Evolutionary conservation across 1,140 invertebrate genomes (phyloP).

Genomic region (Charaxes varanes): DNA sequence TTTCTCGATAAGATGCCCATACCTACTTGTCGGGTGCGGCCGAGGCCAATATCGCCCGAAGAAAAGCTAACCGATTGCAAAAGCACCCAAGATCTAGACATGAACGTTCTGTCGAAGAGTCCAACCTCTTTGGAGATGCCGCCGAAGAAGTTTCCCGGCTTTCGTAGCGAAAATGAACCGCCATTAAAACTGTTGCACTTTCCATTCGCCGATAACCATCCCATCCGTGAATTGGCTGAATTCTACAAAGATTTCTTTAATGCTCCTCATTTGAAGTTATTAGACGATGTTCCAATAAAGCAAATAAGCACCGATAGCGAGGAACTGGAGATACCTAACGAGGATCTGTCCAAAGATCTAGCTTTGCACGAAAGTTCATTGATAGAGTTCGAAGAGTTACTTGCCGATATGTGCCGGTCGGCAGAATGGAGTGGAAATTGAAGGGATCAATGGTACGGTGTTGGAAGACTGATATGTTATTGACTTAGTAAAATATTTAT

Average conservation of each 20-base stretch:
- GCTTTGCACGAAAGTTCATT: constrained; percentile 54
- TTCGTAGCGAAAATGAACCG: constrained; percentile 54
- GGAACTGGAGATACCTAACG: constrained; percentile 31
- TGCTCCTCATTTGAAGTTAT: constrained; percentile 55
- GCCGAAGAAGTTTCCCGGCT: constrained; percentile 57
- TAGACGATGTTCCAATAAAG: constrained; percentile 29
- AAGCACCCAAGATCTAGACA: constrained; percentile 51
- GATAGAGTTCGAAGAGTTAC: constrained; percentile 57
- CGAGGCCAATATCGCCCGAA: constrained; percentile 17
- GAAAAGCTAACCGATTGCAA: constrained; percentile 35
- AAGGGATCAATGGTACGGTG: constrained; percentile 23
- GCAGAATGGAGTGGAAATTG: constrained; percentile 58
- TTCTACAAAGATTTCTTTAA: constrained; percentile 70
- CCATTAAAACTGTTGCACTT: constrained; percentile 55
- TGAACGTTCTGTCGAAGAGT: constrained; percentile 41
- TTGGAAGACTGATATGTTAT: constrained; percentile 48
- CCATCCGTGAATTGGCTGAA: constrained; percentile 60
- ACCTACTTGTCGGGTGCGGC: constrained; percentile 32
- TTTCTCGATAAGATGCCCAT: constrained; percentile 53
- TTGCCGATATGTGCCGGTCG: constrained; percentile 61
- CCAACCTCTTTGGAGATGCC: constrained; percentile 58
- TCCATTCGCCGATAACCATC: constrained; percentile 61
- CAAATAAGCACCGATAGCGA: constrained; percentile 28
- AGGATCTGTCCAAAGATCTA: constrained; percentile 56
- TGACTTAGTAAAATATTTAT: constrained; percentile 20